Evolutionary conservation across 2,797 vertebrate genomes (phyloP).

Genomic region (Pachyuromys duprasi): DNA sequence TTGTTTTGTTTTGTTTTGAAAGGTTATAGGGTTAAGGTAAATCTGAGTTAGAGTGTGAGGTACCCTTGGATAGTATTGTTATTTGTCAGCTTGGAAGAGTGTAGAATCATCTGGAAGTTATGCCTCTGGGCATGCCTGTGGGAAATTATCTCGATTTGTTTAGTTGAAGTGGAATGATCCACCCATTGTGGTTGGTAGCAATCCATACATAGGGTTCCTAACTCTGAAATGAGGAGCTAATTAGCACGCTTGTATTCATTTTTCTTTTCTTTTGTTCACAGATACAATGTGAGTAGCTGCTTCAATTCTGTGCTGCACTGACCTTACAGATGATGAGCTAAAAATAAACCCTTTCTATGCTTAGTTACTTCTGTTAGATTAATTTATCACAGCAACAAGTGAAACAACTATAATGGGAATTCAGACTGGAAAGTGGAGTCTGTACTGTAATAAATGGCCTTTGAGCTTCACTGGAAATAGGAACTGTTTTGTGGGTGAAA

Average conservation of each 20-base stretch:
- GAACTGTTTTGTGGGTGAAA: too few relatives aligned
- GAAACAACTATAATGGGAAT: too few relatives aligned
- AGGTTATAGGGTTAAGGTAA: neutral
- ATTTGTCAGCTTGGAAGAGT: neutral
- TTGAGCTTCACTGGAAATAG: too few relatives aligned
- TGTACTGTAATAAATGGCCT: too few relatives aligned
- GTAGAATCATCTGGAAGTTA: neutral
- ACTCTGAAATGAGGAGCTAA: neutral
- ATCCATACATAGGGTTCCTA: neutral
- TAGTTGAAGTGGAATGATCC: neutral
- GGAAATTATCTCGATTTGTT: neutral
- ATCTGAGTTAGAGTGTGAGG: neutral
- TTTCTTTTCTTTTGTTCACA: neutral
- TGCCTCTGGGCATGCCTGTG: neutral
- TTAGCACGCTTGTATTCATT: neutral
- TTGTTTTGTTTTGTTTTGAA: neutral
- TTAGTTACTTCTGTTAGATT: too few relatives aligned
- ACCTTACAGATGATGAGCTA: neutral
- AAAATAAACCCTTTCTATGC: neutral
- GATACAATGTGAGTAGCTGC: neutral
- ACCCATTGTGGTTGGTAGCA: neutral
- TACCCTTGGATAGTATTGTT: neutral
- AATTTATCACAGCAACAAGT: too few relatives aligned
- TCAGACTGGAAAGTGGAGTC: too few relatives aligned
- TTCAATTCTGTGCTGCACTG: neutral